Base-by-base conservation (phyloP, 1,140 invertebrate species). In the Heliconius himera region DNA sequence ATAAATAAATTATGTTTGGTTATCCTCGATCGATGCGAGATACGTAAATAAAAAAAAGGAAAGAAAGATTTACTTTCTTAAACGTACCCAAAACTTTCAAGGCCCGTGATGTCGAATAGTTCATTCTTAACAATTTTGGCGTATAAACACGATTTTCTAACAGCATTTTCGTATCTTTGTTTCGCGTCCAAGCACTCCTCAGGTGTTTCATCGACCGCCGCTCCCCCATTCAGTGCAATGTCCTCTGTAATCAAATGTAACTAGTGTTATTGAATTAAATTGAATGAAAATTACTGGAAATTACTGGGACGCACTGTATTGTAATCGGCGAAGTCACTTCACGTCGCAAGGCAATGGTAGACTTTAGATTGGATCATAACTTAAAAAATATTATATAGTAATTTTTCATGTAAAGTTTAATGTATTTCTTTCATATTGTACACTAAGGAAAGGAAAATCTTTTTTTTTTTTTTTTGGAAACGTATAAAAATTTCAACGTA, bases 61-160 rank as follows among this genome's bases (percentile, higher is more conserved):
- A 20, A 18, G 49, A 18, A 51, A 51, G 5, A 51, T 51, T 51
- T 20, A 13, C 70, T 72, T 41, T n/a, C 36, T 16, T n/a, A 4
- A 72, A 75, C 83, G 80, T 86, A 92, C 92, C 88, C 88, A 73
- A 89, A 84, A 56, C 79, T 82, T 84, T 91, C 91, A 36, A 91
- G 54, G n/a, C 86, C 90, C 9, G 79, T 89, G 18, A 91, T 71
- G 46, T 86, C 82, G 0, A 88, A 46, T 0, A 93, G 16, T 66
- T 89, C 78, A 56, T 89, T 84, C 70, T 87, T 90, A 9, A 90
- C 83, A 16, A 91, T 75, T 3, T 83, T 81, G 3, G 80, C 56
- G 66, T 85, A 92, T 0, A 89, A 1, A 26, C 84, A 87, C 0
- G 97, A 96, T 91, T 81, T 81, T 18, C 76, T 54, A 18, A 81